phyloP scores from a whole-genome alignment of 2,113 vertebrate species.

The Rissa tridactyla region DNA sequence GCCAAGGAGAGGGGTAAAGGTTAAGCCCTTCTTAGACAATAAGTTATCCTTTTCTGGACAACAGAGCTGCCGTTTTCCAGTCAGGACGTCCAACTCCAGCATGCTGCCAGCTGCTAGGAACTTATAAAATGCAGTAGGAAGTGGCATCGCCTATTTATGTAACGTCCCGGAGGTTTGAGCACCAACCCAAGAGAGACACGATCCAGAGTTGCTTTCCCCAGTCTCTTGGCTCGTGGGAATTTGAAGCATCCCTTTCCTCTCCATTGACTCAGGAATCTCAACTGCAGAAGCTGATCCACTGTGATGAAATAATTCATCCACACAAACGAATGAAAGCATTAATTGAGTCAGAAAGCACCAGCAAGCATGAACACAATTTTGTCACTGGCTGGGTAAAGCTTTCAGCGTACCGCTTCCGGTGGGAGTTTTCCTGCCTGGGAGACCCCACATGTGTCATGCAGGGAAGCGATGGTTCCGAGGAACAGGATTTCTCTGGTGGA shows the following conservation, averaged over 20 bases:
- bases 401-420: neutral
- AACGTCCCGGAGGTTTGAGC: neutral
- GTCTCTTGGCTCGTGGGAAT: neutral
- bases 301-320: neutral
- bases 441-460: accelerated
- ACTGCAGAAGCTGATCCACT: neutral
- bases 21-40: neutral
- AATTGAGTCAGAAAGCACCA: neutral
- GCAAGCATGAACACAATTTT: accelerated
- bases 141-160: neutral
- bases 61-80: neutral
- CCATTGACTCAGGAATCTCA: neutral
- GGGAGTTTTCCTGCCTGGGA: neutral
- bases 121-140: neutral
- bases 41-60: neutral
- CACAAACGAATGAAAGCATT: neutral
- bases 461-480: neutral
- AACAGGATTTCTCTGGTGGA: neutral
- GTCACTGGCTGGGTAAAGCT: neutral
- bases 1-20: neutral
- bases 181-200: neutral
- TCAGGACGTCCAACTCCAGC: neutral
- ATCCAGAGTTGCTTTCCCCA: neutral
- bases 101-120: neutral
- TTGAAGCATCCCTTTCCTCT: neutral